Percentiles rank a stretch among this genome's conserved stretches.
These are phyloP conservation scores for Mastigias papua DNA, from an alignment of 30 jellyfish, hydroid and myxozoan species.

Conservation along the genomic window DNA sequence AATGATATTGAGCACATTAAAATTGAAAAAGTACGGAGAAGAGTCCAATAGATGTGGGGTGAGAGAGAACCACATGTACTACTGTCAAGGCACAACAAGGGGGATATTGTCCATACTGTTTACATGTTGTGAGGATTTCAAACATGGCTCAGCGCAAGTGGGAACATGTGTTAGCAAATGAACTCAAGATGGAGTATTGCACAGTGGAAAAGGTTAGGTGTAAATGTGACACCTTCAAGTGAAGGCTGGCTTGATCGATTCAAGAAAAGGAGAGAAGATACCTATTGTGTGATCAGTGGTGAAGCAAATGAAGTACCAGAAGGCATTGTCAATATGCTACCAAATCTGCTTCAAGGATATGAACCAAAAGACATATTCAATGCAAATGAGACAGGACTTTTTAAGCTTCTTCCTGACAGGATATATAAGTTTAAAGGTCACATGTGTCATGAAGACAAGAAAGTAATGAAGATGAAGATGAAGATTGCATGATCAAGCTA, in stretches of 20 bases:
- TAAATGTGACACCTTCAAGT: no score
- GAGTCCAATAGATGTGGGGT: no score
- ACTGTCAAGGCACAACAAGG: no score
- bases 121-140: no score
- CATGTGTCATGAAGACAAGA: slow-evolving; percentile 17
- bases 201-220: no score
- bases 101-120: no score
- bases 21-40: no score
- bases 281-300: slow-evolving; percentile 6
- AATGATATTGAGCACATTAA: no score
- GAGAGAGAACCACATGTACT: no score
- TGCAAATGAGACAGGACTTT: slow-evolving; percentile 21
- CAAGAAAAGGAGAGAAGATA: slow-evolving; percentile 17
- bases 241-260: slow-evolving; percentile 37
- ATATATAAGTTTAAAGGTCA: slow-evolving; percentile 17
- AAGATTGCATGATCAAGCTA: slow-evolving; percentile 14
- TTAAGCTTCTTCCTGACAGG: slow-evolving; percentile 55
- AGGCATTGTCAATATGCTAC: background rate
- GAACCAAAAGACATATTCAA: slow-evolving; percentile 29
- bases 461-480: background rate
- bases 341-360: slow-evolving; percentile 9
- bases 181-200: no score
- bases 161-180: no score
- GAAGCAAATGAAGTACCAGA: slow-evolving; percentile 9
- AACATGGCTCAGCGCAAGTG: no score